Evolutionary conservation across 2,888 invertebrate genomes (phyloP), one percentile per base, ranked within the genome.

Genomic region (Campoletis raptor): DNA sequence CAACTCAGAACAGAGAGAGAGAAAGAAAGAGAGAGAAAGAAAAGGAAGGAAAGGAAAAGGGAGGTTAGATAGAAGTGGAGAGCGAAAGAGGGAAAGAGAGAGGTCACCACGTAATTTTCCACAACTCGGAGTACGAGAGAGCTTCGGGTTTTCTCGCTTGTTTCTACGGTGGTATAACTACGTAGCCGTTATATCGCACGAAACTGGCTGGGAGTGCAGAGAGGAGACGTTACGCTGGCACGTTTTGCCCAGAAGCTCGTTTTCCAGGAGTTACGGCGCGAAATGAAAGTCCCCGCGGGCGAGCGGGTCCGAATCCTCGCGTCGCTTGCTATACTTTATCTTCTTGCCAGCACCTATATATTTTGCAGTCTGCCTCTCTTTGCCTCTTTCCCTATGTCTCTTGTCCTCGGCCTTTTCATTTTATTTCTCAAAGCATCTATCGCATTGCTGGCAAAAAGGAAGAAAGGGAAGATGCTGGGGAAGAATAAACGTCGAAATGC

Each of bases 201-300:
- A 5, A 36, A 42, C 24, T 45, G 57, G 15, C 8, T 40, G 40
- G 54, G 7, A 67, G 52, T 74, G 15, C 80, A 52, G 54, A 73
- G 77, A 57, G 30, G 52, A 74, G 84, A 80, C 83, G 80, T 72
- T 80, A 79, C 77, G 37, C 69, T 69, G 83, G 81, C 86, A 86
- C 86, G 86, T 86, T 86, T 86, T 78, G 78, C 81, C 70, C 83
- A 66, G 79, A 45, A 79, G 79, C 81, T 82, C 85, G 88, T 88
- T 83, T 83, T 79, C 57, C 87, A 88, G 87, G 88, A 90, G 89
- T 89, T 90, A 90, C 90, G 90, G 87, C 86, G 89, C 91, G 88
- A 92, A 92, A 92, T 92, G 90, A 92, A 91, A 92, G 89, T 87
- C 84, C 80, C 74, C 79, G 80, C 76, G 67, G 85, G 77, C 70